Percentiles rank a stretch among this genome's conserved stretches.
These are phyloP conservation scores for Upupa epops DNA, from an alignment of 2,113 vertebrate species.

Conservation along the genomic window DNA sequence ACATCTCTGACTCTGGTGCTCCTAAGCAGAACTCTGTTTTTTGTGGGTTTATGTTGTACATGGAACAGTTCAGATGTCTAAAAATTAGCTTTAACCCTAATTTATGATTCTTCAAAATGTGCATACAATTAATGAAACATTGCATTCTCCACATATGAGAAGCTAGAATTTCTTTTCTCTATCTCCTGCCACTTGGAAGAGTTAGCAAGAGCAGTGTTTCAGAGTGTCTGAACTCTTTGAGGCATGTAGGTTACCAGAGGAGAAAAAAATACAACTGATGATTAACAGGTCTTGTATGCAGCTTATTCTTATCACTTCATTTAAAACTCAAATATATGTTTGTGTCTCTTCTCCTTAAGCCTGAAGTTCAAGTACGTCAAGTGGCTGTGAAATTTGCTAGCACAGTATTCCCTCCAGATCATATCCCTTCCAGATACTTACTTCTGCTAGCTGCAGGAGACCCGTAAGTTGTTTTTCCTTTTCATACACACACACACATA, in stretches of 20 bases:
- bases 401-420: constrained; percentile 91
- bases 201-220: neutral
- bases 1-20: neutral
- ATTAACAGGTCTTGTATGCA: neutral
- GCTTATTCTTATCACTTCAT: neutral
- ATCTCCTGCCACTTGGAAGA: too few relatives aligned
- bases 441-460: constrained; percentile 95
- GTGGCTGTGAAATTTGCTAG: constrained; percentile 98
- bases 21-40: neutral
- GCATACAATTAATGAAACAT: neutral
- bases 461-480: constrained; percentile 82
- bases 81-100: neutral
- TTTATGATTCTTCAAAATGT: neutral
- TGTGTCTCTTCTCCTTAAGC: constrained; percentile 74
- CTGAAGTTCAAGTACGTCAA: constrained; percentile 96
- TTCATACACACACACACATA: neutral
- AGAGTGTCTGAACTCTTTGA: neutral
- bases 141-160: neutral
- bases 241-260: neutral
- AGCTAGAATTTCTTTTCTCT: too few relatives aligned
- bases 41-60: neutral
- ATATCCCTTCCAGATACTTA: constrained; percentile 95
- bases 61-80: neutral
- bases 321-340: neutral
- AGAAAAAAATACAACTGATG: neutral